Conservation (phyloP, 2,888 invertebrate genomes). For the Caenorhabditis wallacei region DNA sequence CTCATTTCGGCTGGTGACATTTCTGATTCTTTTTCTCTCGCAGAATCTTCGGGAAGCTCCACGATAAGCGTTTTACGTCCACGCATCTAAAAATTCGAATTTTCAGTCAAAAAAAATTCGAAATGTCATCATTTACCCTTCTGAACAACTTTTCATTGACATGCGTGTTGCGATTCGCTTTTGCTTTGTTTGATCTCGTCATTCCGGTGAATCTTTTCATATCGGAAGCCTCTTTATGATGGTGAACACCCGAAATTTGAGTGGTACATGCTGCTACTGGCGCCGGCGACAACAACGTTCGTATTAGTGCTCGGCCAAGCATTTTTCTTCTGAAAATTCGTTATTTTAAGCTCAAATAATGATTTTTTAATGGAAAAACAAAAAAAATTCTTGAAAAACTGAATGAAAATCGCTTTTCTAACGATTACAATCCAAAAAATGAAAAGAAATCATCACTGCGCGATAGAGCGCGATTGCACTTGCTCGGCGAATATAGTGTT, state of each 20-base stretch:
- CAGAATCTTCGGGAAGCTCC: slow-evolving; percentile 80
- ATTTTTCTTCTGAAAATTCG: slow-evolving; percentile 29
- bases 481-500: slow-evolving; percentile 2
- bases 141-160: slow-evolving; percentile 80
- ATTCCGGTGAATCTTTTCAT: slow-evolving; percentile 76
- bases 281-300: slow-evolving; percentile 37
- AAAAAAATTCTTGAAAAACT: neutral
- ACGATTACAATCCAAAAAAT: neutral
- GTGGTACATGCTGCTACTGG: slow-evolving; percentile 45
- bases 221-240: slow-evolving; percentile 79
- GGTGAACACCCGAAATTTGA: slow-evolving; percentile 76
- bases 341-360: neutral
- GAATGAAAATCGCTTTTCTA: neutral
- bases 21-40: slow-evolving; percentile 65
- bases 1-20: slow-evolving; percentile 77
- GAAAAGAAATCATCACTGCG: slow-evolving; percentile 37
- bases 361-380: slow-evolving; percentile 2
- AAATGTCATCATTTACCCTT: slow-evolving; percentile 65
- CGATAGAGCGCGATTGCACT: slow-evolving; percentile 49
- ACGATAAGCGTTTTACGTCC: slow-evolving; percentile 79
- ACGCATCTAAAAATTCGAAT: slow-evolving; percentile 73
- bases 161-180: slow-evolving; percentile 82
- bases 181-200: slow-evolving; percentile 75
- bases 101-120: neutral
- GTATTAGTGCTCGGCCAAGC: slow-evolving; percentile 62